Conservation (phyloP, 2,797 vertebrate genomes). For the Sebastes melanostomus region DNA sequence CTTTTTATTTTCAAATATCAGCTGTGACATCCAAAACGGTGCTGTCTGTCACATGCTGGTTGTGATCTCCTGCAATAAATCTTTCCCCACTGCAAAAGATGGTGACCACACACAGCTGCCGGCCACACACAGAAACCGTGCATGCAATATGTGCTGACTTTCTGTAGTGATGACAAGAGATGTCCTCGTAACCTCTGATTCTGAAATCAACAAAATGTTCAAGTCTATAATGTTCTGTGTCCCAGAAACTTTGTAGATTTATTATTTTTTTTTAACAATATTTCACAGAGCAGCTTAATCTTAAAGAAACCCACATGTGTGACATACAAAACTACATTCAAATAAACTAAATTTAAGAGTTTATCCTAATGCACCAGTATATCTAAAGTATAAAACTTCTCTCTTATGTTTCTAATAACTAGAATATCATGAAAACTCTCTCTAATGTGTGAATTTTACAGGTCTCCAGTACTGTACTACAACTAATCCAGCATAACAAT, state of each 20-base stretch:
- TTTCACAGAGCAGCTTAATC: background rate
- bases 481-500: background rate
- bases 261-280: background rate
- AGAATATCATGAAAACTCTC: background rate
- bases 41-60: constrained; percentile 37
- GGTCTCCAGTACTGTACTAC: background rate
- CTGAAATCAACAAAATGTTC: constrained; percentile 6
- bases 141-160: constrained; percentile 3
- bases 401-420: background rate
- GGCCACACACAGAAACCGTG: constrained; percentile 38
- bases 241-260: background rate
- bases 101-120: constrained; percentile 59
- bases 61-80: constrained; percentile 27
- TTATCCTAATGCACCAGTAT: background rate
- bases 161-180: constrained; percentile 19
- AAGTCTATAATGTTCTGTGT: background rate
- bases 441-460: background rate
- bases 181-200: constrained; percentile 14
- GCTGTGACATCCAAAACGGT: constrained; percentile 25
- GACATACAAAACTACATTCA: background rate
- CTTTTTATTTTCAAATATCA: constrained; percentile 18
- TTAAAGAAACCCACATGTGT: background rate
- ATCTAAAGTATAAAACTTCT: background rate
- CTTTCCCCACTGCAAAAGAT: constrained; percentile 2
- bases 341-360: background rate